These are phyloP conservation scores for Scotopteryx bipunctaria DNA, from an alignment of 2,888 invertebrate genomes.

Conservation along the genomic window DNA sequence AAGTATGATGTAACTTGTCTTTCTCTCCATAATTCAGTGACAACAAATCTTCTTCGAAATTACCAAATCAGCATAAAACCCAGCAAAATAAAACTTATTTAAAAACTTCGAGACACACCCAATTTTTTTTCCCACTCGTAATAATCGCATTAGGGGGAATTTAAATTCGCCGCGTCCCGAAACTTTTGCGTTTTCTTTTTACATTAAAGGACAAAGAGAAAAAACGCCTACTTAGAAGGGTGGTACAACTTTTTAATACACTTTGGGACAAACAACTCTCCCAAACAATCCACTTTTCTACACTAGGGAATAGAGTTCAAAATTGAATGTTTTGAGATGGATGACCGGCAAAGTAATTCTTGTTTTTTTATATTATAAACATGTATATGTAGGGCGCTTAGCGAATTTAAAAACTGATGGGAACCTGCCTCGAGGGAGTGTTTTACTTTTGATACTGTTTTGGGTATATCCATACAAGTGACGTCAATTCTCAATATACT, in stretches of 20 bases:
- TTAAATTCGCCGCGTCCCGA: slow-evolving; percentile 69
- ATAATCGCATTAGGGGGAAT: slow-evolving; percentile 80
- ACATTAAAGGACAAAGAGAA: slow-evolving; percentile 74
- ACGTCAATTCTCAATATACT: neutral
- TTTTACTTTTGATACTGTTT: slow-evolving; percentile 45
- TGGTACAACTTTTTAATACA: slow-evolving; percentile 78
- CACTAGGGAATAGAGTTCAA: slow-evolving; percentile 1
- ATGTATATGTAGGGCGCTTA: slow-evolving; percentile 64
- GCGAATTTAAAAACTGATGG: slow-evolving; percentile 70
- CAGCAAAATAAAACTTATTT: slow-evolving; percentile 38
- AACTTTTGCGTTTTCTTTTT: slow-evolving; percentile 80
- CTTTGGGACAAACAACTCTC: slow-evolving; percentile 23
- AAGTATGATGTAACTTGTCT: slow-evolving; percentile 4
- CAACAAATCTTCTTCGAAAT: slow-evolving; percentile 17
- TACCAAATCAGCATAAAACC: slow-evolving; percentile 35
- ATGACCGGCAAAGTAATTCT: slow-evolving; percentile 34
- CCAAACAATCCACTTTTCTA: neutral
- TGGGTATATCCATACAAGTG: slow-evolving; percentile 5
- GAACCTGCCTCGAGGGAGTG: slow-evolving; percentile 51
- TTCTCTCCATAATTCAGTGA: slow-evolving; percentile 15
- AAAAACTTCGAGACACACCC: slow-evolving; percentile 34
- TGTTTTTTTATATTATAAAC: slow-evolving; percentile 64
- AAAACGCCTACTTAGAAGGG: slow-evolving; percentile 78
- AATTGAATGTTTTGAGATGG: slow-evolving; percentile 4
- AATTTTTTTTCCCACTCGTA: slow-evolving; percentile 74